Evolutionary conservation across 2,797 vertebrate genomes (phyloP).

Genomic region (Austrolebias charrua): DNA sequence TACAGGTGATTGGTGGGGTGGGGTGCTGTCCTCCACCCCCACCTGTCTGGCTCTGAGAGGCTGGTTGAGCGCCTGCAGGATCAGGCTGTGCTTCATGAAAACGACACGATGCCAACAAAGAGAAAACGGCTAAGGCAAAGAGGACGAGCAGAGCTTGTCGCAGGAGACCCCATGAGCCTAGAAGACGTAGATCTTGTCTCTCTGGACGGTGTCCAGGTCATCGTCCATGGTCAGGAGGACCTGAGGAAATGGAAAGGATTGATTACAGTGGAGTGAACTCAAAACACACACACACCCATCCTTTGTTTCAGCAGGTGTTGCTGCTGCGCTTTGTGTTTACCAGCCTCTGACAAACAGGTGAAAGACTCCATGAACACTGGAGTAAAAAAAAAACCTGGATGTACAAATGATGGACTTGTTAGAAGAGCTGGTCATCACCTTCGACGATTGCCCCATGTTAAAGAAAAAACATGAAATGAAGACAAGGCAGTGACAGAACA

Average conservation of each 20-base stretch:
- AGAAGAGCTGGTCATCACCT: no score
- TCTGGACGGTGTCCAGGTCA: constrained; percentile 90
- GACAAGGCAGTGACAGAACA: no score
- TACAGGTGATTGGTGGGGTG: constrained; percentile 27
- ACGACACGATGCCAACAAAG: constrained; percentile 18
- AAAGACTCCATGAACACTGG: no score
- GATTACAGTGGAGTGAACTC: no score
- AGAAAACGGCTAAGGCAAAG: constrained; percentile 60
- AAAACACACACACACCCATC: no score
- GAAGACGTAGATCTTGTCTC: constrained; percentile 97
- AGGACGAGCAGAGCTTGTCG: constrained; percentile 40
- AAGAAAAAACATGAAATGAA: no score
- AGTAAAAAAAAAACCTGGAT: no score
- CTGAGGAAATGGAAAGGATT: constrained; percentile 57
- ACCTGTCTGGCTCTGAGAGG: constrained; percentile 22
- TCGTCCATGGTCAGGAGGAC: constrained; percentile 95
- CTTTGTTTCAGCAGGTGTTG: no score
- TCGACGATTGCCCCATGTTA: no score
- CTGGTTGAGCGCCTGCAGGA: constrained; percentile 16
- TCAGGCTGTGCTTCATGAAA: constrained; percentile 53
- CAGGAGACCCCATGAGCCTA: constrained; percentile 58
- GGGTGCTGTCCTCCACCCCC: constrained; percentile 16
- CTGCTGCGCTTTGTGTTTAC: no score
- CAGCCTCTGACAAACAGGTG: no score
- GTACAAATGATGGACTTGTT: no score